phyloP scores from a whole-genome alignment of 2,113 vertebrate genomes.

The Phainopepla nitens region DNA sequence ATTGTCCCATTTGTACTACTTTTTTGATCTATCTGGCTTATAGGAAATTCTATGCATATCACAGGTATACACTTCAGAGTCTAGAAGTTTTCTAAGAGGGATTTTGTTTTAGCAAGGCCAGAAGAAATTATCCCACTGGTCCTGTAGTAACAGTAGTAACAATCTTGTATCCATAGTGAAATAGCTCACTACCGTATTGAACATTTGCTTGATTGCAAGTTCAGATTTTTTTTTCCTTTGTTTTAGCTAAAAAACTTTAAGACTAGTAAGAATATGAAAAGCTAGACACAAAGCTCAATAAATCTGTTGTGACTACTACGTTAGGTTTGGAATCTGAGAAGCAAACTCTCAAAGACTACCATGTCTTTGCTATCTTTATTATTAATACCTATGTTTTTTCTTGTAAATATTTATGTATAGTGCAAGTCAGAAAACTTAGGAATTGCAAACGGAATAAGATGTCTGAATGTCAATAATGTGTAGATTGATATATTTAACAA shows the following conservation, averaged over 20 bases:
- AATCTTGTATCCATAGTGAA: not conserved
- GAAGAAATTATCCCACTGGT: not conserved
- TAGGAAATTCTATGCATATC: not conserved
- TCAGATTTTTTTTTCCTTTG: not conserved
- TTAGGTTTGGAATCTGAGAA: not conserved
- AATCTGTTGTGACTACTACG: not conserved
- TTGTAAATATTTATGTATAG: not conserved
- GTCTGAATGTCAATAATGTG: not conserved
- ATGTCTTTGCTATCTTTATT: not conserved
- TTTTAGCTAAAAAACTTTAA: not conserved
- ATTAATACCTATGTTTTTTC: not conserved
- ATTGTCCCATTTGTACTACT: not conserved
- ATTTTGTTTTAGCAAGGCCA: not conserved
- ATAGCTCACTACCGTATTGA: not conserved
- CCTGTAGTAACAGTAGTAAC: not conserved
- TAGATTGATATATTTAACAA: not conserved
- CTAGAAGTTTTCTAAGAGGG: not conserved
- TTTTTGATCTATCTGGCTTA: not conserved
- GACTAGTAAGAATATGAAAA: not conserved
- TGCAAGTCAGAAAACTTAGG: not conserved
- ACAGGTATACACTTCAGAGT: not conserved
- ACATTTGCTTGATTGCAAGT: not conserved
- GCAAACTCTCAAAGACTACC: not conserved
- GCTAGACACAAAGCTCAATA: not conserved
- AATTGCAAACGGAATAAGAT: not conserved